A percentile compares a stretch with the other conserved stretches of the same genome.
Conservation (phyloP, 2,888 invertebrate genomes). For the Apodemia zela region DNA sequence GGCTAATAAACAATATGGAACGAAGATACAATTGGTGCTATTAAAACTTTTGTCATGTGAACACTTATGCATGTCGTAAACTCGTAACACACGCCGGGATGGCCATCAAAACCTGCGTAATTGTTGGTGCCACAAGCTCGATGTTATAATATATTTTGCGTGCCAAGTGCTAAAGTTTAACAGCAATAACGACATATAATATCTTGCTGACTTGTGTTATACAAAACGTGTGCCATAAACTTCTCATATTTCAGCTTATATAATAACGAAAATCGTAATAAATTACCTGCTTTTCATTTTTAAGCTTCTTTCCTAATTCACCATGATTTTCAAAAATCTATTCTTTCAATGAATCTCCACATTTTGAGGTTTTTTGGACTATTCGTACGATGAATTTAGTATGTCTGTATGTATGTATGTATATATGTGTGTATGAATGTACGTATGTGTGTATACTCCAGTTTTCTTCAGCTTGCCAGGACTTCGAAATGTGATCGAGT, state of each 20-base stretch:
- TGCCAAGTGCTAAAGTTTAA: conserved; percentile 12
- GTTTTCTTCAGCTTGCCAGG: too few species aligned
- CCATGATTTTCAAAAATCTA: too few species aligned
- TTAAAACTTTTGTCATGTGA: conserved; percentile 9
- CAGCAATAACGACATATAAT: conserved; percentile 1
- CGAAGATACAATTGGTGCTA: not conserved
- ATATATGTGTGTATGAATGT: too few species aligned
- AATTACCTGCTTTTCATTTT: too few species aligned
- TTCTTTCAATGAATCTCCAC: too few species aligned
- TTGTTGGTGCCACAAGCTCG: conserved; percentile 2
- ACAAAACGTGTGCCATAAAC: not conserved
- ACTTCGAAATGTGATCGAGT: too few species aligned
- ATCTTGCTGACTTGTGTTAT: not conserved
- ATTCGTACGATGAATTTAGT: too few species aligned
- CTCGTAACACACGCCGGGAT: not conserved
- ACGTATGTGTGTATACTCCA: too few species aligned
- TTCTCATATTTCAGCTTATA: not conserved
- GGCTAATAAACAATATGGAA: not conserved
- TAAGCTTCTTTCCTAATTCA: too few species aligned
- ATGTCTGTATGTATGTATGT: too few species aligned
- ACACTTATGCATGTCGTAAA: conserved; percentile 7
- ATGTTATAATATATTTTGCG: conserved; percentile 12
- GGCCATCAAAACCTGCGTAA: conserved; percentile 10
- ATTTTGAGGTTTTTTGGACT: too few species aligned
- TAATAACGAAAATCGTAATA: too few species aligned